These are phyloP conservation scores for Echiichthys vipera DNA, from an alignment of 2,797 vertebrate genomes.

Conservation along the genomic window DNA sequence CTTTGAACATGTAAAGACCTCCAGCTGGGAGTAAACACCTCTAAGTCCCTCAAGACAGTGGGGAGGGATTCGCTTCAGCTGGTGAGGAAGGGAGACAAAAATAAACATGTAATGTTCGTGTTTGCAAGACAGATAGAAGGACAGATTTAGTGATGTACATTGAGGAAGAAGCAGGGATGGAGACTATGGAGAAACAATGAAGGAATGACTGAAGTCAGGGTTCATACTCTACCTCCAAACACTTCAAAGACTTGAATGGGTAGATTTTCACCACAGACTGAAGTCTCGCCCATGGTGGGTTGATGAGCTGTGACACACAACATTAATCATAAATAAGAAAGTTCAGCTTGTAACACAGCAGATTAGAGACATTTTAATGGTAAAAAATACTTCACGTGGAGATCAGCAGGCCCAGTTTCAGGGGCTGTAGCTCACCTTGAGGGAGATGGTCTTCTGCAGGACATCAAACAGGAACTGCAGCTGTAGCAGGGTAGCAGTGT, in stretches of 20 bases:
- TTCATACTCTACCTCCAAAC: slow-evolving; percentile 87
- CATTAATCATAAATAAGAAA: not conserved
- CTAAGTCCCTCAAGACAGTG: slow-evolving; percentile 92
- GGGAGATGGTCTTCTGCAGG: slow-evolving; percentile 93
- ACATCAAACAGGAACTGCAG: slow-evolving; percentile 97
- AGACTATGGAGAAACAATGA: not conserved
- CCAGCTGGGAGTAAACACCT: slow-evolving; percentile 93
- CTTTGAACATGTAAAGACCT: slow-evolving; percentile 92
- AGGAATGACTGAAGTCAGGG: not conserved
- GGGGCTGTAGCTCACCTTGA: slow-evolving; percentile 88
- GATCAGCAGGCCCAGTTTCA: not conserved
- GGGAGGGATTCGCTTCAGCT: slow-evolving; percentile 94
- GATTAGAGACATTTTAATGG: not conserved
- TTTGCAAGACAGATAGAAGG: not conserved
- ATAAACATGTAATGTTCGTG: not conserved
- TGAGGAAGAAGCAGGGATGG: not conserved
- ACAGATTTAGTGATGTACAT: not conserved
- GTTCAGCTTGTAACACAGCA: not conserved
- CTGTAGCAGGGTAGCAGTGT: slow-evolving; percentile 89
- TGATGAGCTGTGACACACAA: slow-evolving; percentile 84
- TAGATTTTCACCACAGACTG: slow-evolving; percentile 93
- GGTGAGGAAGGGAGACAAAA: not conserved
- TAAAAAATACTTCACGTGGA: not conserved
- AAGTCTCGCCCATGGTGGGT: slow-evolving; percentile 82
- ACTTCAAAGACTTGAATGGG: slow-evolving; percentile 94